Percentiles rank a stretch among this genome's conserved stretches.
phyloP scores from a whole-genome alignment of 2,888 invertebrate species.

The Dryobota labecula region DNA sequence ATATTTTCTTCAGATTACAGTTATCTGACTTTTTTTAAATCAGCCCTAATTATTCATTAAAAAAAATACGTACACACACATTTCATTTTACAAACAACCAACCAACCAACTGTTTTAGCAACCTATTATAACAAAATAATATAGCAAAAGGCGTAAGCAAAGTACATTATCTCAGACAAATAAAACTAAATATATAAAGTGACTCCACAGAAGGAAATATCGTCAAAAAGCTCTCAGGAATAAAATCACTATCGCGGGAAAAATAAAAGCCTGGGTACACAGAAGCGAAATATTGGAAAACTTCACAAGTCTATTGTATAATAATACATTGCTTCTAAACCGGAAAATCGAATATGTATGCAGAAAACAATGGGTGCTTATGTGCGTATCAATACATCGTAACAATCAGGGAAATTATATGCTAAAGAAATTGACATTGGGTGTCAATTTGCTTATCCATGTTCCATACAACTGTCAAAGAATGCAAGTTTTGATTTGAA shows the following conservation, averaged over 20 bases:
- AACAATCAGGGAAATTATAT: background rate
- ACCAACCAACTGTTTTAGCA: too few species aligned
- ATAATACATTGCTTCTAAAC: slow-evolving; percentile 13
- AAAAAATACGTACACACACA: too few species aligned
- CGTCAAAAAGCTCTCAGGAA: slow-evolving; percentile 44
- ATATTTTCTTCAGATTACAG: background rate
- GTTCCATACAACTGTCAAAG: background rate
- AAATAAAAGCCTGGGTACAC: slow-evolving; percentile 35
- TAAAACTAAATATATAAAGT: slow-evolving; percentile 38
- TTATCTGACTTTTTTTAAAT: background rate
- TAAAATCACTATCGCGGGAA: slow-evolving; percentile 42
- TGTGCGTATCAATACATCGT: background rate
- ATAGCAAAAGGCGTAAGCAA: background rate
- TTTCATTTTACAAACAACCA: too few species aligned
- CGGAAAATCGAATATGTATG: slow-evolving; percentile 13
- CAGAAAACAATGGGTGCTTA: background rate
- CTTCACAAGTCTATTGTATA: slow-evolving; percentile 25
- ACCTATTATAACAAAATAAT: background rate
- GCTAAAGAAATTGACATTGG: background rate
- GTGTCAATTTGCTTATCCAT: background rate
- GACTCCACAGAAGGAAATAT: slow-evolving; percentile 46
- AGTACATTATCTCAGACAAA: slow-evolving; percentile 34
- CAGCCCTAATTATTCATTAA: too few species aligned
- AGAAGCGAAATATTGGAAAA: slow-evolving; percentile 51
- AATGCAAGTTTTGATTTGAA: background rate